These are phyloP conservation scores for Rhimphoctona megacephalus DNA, from an alignment of 2,888 invertebrate species.

Conservation along the genomic window DNA sequence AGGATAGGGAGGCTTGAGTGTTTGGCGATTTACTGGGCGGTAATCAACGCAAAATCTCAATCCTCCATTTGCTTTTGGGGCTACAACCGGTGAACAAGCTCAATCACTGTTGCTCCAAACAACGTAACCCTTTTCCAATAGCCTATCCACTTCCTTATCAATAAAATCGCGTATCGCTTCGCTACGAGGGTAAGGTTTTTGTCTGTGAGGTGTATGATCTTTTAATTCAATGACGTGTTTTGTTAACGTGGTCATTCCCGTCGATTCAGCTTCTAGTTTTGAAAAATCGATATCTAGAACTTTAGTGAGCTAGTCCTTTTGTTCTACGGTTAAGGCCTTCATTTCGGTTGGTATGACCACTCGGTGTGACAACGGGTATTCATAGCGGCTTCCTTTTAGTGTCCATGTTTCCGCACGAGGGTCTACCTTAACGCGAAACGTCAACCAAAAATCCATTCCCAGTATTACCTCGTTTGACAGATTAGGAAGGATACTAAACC, in stretches of 20 bases:
- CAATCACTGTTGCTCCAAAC: no score
- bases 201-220: constrained; percentile 54
- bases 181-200: constrained; percentile 57
- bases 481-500: constrained; percentile 48
- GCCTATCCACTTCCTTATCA: no score
- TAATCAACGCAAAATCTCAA: no score
- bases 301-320: constrained; percentile 4
- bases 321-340: constrained; percentile 10
- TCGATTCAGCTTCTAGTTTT: constrained; percentile 55
- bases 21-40: constrained; percentile 49
- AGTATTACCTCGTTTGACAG: no score
- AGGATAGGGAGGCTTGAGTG: constrained; percentile 52
- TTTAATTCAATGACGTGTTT: constrained; percentile 59
- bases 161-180: no score
- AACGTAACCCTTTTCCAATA: no score
- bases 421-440: constrained; percentile 36
- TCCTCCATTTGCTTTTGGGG: no score
- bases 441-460: constrained; percentile 57
- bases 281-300: constrained; percentile 53
- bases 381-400: constrained; percentile 25
- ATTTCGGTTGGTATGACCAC: constrained; percentile 2
- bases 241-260: constrained; percentile 50
- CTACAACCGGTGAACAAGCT: no score
- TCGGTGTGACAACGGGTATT: constrained; percentile 20
- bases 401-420: constrained; percentile 28